Conservation (phyloP, 2,888 invertebrate species). For the Drosophila infuscata region DNA sequence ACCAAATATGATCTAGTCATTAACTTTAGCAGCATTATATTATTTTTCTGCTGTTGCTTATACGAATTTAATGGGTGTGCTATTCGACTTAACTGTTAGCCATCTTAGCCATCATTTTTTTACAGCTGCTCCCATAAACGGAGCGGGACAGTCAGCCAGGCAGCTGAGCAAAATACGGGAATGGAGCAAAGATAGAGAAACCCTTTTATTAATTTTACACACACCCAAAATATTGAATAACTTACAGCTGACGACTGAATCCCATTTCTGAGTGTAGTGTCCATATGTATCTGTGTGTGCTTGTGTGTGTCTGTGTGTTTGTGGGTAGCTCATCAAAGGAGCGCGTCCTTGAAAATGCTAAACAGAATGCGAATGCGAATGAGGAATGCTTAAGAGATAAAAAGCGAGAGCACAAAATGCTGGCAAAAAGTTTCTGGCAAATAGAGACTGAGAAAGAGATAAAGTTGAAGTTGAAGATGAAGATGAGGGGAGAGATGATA, state of each 20-base stretch:
- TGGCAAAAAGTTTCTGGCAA: slow-evolving; percentile 34
- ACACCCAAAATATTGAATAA: slow-evolving; percentile 60
- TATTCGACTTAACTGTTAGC: slow-evolving; percentile 35
- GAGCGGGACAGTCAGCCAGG: slow-evolving; percentile 9
- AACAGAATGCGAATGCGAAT: slow-evolving; percentile 52
- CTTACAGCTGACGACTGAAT: slow-evolving; percentile 38
- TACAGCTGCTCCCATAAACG: slow-evolving; percentile 44
- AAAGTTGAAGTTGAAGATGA: neutral
- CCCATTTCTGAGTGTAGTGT: slow-evolving; percentile 17
- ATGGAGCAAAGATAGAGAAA: slow-evolving; percentile 32
- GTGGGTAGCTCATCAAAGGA: slow-evolving; percentile 43
- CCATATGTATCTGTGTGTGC: neutral
- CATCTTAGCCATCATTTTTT: slow-evolving; percentile 45
- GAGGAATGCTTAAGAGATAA: slow-evolving; percentile 43
- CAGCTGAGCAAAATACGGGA: slow-evolving; percentile 7
- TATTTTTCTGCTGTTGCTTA: neutral
- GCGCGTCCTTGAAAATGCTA: slow-evolving; percentile 59
- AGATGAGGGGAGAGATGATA: neutral
- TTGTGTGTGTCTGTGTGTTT: slow-evolving; percentile 1
- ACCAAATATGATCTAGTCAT: slow-evolving; percentile 9
- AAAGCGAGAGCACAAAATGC: slow-evolving; percentile 34
- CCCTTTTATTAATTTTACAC: slow-evolving; percentile 70
- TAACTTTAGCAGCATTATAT: slow-evolving; percentile 19
- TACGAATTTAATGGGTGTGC: slow-evolving; percentile 33
- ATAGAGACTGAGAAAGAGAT: slow-evolving; percentile 8